Evolutionary conservation across 2,888 invertebrate species (phyloP).

Genomic region (Cristatella mucedo): DNA sequence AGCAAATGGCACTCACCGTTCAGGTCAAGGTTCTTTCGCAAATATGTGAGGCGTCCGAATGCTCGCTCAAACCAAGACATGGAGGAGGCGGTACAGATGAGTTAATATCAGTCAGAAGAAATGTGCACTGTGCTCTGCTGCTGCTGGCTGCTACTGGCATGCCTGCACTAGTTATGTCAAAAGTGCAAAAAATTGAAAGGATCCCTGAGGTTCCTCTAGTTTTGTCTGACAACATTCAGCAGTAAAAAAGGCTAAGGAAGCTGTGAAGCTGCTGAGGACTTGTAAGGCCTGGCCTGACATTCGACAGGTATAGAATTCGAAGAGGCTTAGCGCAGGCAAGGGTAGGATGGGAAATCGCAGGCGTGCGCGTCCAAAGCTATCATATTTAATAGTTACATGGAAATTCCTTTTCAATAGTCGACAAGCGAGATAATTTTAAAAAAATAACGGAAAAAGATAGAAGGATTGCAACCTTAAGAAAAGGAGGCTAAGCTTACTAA

Average conservation of each 20-base stretch:
- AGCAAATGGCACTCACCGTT: constrained; percentile 98
- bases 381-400: no score
- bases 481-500: no score
- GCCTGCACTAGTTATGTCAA: constrained; percentile 87
- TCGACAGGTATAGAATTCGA: constrained; percentile 85
- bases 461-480: no score
- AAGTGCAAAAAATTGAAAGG: constrained; percentile 59
- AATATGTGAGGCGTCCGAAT: constrained; percentile 99
- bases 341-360: constrained; percentile 98
- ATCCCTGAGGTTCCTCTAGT: constrained; percentile 90
- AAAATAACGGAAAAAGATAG: no score
- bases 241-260: constrained; percentile 94
- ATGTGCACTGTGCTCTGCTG: constrained; percentile 86
- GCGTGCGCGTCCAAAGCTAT: no score
- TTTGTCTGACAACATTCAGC: constrained; percentile 81
- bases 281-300: constrained; percentile 94
- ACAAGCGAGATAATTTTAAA: no score
- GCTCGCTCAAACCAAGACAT: constrained; percentile 97
- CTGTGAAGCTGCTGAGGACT: constrained; percentile 78
- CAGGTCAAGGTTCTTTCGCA: constrained; percentile 98
- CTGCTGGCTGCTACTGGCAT: constrained; percentile 93
- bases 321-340: constrained; percentile 90
- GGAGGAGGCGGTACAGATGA: constrained; percentile 91
- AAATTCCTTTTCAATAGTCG: no score
- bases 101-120: constrained; percentile 90